These are phyloP conservation scores for Coracias cyanogaster DNA, from an alignment of 2,797 vertebrate genomes.

Conservation along the genomic window DNA sequence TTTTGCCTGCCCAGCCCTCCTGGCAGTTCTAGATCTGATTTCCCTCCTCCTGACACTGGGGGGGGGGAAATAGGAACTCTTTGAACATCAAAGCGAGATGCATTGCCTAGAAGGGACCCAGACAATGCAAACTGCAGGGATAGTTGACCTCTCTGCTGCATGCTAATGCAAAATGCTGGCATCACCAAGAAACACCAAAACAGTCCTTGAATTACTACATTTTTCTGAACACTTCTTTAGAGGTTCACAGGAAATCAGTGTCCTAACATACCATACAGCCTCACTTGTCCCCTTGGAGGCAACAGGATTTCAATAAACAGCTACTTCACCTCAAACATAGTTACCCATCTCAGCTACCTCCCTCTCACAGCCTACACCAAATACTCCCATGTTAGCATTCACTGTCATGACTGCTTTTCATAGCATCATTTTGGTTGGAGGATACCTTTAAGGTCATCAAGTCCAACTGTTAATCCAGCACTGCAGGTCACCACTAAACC, in stretches of 20 bases:
- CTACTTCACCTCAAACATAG: neutral
- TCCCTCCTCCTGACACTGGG: neutral
- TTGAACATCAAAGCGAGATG: neutral
- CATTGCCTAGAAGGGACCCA: neutral
- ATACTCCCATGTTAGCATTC: neutral
- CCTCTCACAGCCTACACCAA: neutral
- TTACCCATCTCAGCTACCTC: neutral
- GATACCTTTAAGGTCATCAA: neutral
- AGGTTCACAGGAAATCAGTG: neutral
- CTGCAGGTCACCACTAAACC: neutral
- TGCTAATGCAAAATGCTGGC: neutral
- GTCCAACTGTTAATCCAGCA: neutral
- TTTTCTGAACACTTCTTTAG: neutral
- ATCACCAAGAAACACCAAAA: neutral
- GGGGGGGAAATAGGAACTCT: neutral
- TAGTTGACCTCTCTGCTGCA: neutral
- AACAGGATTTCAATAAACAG: neutral
- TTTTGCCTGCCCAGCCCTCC: neutral
- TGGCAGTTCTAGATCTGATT: neutral
- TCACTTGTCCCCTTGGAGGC: neutral
- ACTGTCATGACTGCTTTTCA: neutral
- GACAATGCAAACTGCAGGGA: accelerated
- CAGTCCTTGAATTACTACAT: neutral
- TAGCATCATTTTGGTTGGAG: neutral
- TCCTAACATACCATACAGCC: neutral